These are phyloP conservation scores for Steinernema scapterisci DNA, from an alignment of 2,888 invertebrate genomes.

Conservation along the genomic window DNA sequence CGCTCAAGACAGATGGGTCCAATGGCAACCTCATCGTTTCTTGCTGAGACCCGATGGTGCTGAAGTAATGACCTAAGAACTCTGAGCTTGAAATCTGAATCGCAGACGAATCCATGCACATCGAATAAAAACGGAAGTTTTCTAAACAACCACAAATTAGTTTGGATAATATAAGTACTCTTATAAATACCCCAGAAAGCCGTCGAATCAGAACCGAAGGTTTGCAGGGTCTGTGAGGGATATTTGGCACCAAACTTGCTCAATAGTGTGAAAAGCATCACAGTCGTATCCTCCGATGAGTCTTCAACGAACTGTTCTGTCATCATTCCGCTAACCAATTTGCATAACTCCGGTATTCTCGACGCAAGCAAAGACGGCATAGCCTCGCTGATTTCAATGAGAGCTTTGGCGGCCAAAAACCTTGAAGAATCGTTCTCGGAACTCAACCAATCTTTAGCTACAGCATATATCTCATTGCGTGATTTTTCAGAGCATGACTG, in stretches of 20 bases:
- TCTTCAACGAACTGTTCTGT: background rate
- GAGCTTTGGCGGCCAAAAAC: slow-evolving; percentile 34
- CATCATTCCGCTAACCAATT: background rate
- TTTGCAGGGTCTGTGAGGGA: background rate
- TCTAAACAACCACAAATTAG: background rate
- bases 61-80: background rate
- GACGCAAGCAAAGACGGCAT: background rate
- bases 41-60: background rate
- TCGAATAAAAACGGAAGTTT: background rate
- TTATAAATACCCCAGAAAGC: slow-evolving; percentile 17
- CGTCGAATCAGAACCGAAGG: background rate
- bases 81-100: background rate
- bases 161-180: no score
- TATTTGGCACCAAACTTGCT: background rate
- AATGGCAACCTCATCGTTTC: no score
- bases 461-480: slow-evolving; percentile 51
- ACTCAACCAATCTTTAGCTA: slow-evolving; percentile 57
- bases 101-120: background rate
- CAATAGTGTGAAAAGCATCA: background rate
- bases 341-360: background rate
- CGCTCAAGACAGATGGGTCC: slow-evolving; percentile 33
- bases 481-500: slow-evolving; percentile 58
- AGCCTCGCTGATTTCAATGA: slow-evolving; percentile 35
- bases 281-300: background rate
- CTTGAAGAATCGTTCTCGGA: slow-evolving; percentile 42